Conservation (phyloP, 2,888 invertebrate genomes). For the Dynastes grantii region DNA sequence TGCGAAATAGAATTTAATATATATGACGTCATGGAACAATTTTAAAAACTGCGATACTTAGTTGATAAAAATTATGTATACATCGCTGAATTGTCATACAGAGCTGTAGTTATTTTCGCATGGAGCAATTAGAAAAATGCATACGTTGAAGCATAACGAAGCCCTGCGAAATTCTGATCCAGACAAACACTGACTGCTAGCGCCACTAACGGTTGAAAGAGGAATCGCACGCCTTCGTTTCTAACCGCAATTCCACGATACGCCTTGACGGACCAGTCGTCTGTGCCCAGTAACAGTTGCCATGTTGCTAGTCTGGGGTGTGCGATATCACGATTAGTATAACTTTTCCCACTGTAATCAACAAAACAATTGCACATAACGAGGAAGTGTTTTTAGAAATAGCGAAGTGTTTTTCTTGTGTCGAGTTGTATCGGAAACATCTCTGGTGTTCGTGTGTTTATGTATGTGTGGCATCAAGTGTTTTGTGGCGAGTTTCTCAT, state of each 20-base stretch:
- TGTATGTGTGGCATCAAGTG: conserved; percentile 45
- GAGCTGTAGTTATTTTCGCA: not conserved
- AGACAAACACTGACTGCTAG: conserved; percentile 25
- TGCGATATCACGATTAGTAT: conserved; percentile 47
- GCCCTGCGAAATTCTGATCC: conserved; percentile 13
- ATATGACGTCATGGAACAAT: conserved; percentile 45
- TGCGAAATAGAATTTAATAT: conserved; percentile 51
- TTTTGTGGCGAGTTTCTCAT: conserved; percentile 44
- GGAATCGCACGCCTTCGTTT: conserved; percentile 46
- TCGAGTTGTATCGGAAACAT: conserved; percentile 25
- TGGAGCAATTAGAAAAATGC: too few relatives aligned
- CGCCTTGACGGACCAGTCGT: conserved; percentile 60
- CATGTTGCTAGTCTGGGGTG: conserved; percentile 66
- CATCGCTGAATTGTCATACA: not conserved
- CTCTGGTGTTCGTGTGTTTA: conserved; percentile 33
- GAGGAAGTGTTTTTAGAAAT: conserved; percentile 35
- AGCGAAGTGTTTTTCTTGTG: conserved; percentile 32
- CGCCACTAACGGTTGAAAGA: conserved; percentile 28
- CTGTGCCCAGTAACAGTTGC: conserved; percentile 67
- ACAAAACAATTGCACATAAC: conserved; percentile 36
- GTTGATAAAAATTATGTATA: not conserved
- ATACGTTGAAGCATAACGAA: not conserved
- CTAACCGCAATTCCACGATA: conserved; percentile 52
- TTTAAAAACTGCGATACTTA: conserved; percentile 7
- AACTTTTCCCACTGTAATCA: conserved; percentile 35